Conservation (phyloP, 2,888 invertebrate species). For the Acanthosoma haemorrhoidale region DNA sequence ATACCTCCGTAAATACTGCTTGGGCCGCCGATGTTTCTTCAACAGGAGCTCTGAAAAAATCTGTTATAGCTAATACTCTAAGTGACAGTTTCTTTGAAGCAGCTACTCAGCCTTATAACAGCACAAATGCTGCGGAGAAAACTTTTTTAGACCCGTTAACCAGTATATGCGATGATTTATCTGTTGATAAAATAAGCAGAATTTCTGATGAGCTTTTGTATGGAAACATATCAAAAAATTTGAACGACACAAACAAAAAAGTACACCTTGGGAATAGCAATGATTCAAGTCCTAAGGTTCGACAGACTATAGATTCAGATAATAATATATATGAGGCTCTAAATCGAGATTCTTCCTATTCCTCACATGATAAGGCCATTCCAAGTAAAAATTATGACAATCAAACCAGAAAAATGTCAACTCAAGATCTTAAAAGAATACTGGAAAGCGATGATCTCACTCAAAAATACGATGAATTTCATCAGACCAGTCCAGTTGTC, state of each 20-base stretch:
- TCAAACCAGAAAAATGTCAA: background rate
- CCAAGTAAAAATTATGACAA: background rate
- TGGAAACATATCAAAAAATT: background rate
- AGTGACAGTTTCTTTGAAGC: constrained; percentile 13
- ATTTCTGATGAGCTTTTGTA: background rate
- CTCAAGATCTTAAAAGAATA: constrained; percentile 9
- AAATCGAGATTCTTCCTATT: background rate
- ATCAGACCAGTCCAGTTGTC: background rate
- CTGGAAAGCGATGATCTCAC: background rate
- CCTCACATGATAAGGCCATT: background rate
- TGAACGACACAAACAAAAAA: background rate
- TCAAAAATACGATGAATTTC: background rate
- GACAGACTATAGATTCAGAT: background rate
- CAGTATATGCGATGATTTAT: constrained; percentile 4
- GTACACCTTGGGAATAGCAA: background rate
- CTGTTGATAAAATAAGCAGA: background rate
- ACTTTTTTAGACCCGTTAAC: background rate
- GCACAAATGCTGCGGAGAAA: background rate
- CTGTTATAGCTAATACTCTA: background rate
- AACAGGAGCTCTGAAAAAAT: background rate
- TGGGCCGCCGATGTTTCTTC: too few relatives aligned
- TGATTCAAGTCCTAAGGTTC: background rate
- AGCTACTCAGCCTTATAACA: constrained; percentile 6
- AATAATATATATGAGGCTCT: constrained; percentile 7
- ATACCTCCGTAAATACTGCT: background rate